Conservation (phyloP, 2,888 invertebrate genomes). For the Tenodera sinensis region DNA sequence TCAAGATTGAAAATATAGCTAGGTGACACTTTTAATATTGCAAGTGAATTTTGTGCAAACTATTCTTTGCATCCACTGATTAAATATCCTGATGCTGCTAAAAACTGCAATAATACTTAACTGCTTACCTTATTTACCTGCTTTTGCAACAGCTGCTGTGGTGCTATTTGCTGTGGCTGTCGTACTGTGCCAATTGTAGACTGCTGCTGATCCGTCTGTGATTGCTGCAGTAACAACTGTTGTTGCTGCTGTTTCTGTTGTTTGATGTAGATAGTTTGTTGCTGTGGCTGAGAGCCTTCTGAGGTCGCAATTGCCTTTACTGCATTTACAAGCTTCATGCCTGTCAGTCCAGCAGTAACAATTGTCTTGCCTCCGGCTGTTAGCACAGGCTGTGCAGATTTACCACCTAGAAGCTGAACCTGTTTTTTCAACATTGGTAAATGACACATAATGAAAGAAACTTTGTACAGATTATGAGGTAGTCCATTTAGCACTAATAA, state of each 20-base stretch:
- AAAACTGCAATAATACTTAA: no score
- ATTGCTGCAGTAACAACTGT: constrained; percentile 32
- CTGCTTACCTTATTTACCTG: constrained; percentile 27
- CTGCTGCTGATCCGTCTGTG: constrained; percentile 23
- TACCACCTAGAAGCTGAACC: constrained; percentile 28
- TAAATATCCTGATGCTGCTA: no score
- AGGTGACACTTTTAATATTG: no score
- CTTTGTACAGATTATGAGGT: no score
- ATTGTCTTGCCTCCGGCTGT: constrained; percentile 21
- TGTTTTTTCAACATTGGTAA: not conserved
- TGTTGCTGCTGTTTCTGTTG: constrained; percentile 25
- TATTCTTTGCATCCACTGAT: no score
- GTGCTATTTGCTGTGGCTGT: constrained; percentile 34
- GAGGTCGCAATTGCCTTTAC: constrained; percentile 15
- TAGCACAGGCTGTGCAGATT: constrained; percentile 25
- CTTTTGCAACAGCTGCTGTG: constrained; percentile 34
- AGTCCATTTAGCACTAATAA: no score
- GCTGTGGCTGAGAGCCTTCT: not conserved
- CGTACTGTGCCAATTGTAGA: constrained; percentile 17
- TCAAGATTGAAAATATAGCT: no score
- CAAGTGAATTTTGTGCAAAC: no score
- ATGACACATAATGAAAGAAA: no score
- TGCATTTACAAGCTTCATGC: constrained; percentile 30
- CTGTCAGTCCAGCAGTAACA: constrained; percentile 23
- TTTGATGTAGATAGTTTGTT: constrained; percentile 27